These are phyloP conservation scores for Yponomeuta evonymella DNA, from an alignment of 2,888 invertebrate species.

Conservation along the genomic window DNA sequence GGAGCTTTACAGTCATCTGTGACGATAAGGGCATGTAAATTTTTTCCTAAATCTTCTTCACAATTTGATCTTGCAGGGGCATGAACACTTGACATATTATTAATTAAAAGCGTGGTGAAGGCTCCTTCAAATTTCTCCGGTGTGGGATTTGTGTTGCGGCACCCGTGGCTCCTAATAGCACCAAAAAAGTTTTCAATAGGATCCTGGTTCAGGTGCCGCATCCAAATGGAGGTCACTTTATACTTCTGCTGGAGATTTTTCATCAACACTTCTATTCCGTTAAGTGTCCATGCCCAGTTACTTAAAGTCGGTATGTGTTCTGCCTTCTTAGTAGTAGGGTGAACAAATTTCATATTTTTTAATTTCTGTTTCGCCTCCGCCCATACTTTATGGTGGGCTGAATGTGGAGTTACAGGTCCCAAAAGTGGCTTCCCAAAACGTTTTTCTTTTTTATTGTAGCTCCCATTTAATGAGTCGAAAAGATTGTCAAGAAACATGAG, in stretches of 20 bases:
- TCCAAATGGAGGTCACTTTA: slow-evolving; percentile 2
- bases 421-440: too few relatives aligned
- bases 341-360: slow-evolving; percentile 5
- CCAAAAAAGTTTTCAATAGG: slow-evolving; percentile 9
- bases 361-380: neutral
- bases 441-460: neutral
- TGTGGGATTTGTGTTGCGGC: slow-evolving; percentile 19
- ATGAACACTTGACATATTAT: too few relatives aligned
- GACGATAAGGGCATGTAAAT: too few relatives aligned
- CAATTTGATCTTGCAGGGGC: too few relatives aligned
- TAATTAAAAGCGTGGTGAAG: too few relatives aligned
- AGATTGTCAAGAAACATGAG: neutral
- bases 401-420: too few relatives aligned
- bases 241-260: neutral
- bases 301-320: neutral
- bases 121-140: too few relatives aligned
- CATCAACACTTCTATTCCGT: neutral
- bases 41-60: too few relatives aligned
- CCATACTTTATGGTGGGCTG: neutral
- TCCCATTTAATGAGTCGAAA: neutral
- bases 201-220: slow-evolving; percentile 7
- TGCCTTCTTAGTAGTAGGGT: neutral
- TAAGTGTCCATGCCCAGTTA: neutral
- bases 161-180: too few relatives aligned
- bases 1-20: too few relatives aligned